These are phyloP conservation scores for Chrysopa pallens DNA, from an alignment of 1,140 invertebrate species.

Conservation along the genomic window DNA sequence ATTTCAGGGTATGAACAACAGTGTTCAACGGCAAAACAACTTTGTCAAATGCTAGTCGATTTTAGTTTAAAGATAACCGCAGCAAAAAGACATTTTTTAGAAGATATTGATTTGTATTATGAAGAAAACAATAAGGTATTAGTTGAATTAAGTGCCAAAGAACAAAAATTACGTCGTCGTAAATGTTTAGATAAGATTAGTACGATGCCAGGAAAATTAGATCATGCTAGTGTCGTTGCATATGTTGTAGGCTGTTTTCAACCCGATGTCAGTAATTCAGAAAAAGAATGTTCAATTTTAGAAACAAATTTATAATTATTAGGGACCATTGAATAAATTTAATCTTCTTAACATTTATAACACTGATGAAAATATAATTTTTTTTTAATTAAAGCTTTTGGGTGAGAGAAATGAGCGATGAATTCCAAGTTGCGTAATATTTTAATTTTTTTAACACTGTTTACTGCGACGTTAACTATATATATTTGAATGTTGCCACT, in stretches of 20 bases:
- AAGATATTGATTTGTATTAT: constrained; percentile 65
- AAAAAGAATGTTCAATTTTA: too few relatives aligned
- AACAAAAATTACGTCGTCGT: constrained; percentile 46
- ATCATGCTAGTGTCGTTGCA: constrained; percentile 77
- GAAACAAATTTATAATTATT: too few relatives aligned
- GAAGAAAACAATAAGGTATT: constrained; percentile 30
- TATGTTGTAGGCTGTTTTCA: constrained; percentile 41
- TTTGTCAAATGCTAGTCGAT: constrained; percentile 59
- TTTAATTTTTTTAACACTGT: too few relatives aligned
- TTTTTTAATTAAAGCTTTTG: too few relatives aligned
- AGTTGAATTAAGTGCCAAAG: constrained; percentile 33
- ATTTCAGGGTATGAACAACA: constrained; percentile 40
- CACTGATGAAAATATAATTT: too few relatives aligned
- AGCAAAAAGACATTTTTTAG: constrained; percentile 59
- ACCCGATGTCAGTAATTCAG: constrained; percentile 6
- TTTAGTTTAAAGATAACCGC: constrained; percentile 61
- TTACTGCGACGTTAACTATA: too few relatives aligned
- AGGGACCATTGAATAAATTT: too few relatives aligned
- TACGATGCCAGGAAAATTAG: constrained; percentile 77
- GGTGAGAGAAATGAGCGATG: too few relatives aligned
- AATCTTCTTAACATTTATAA: too few relatives aligned
- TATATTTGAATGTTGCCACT: too few relatives aligned
- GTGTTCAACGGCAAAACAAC: constrained; percentile 33
- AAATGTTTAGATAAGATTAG: constrained; percentile 46
- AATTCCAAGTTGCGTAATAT: too few relatives aligned